Base-by-base conservation (phyloP, 1,140 invertebrate species). In the Drosophila erecta region DNA sequence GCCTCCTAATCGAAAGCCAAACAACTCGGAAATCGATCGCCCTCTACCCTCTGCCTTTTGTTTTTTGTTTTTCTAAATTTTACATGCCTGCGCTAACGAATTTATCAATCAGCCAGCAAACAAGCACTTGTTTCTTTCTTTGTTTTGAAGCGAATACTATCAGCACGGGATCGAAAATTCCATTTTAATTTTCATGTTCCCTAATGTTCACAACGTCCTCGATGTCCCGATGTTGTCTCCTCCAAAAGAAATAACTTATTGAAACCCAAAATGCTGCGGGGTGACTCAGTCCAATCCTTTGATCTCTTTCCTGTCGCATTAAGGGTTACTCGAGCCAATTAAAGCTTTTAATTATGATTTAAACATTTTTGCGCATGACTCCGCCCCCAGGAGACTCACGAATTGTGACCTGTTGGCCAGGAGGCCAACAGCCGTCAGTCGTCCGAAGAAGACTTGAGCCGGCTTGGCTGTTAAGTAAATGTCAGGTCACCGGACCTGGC, bases 71-170 rank as follows among this genome's bases (percentile, higher is more conserved):
- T 55, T 54, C 24, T 6, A 40, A 58, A 55, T 43, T 86, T 81
- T 86, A 62, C 74, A 78, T 69, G 67, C 76, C 50, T 40, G 12
- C 60, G 78, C 81, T 85, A 85, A 86, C 81, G 78, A 86, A 85
- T 86, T 86, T 77, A 85, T 85, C 77, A 86, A 81, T 85, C 77
- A 69, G 40, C 55, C 47, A 38, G 15, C 49, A 8, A 30, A 30
- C 30, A 30, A 38, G 20, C 24, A 30, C 7, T 41, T 8, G n/a
- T 8, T 41, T 3, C 15, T 7, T 7, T 37, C 37, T 76, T 69
- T 56, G 37, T 24, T 33, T 58, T 38, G 6, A 70, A 17, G 62
- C 62, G 20, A 69, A 69, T 69, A 40, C 50, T 49, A 69, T 47
- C 66, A 56, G 49, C 33, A 24, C 35, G 61, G 37, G 22, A 67